These are phyloP conservation scores for Acrossocheilus fasciatus DNA, from an alignment of 2,797 vertebrate genomes.

Conservation along the genomic window DNA sequence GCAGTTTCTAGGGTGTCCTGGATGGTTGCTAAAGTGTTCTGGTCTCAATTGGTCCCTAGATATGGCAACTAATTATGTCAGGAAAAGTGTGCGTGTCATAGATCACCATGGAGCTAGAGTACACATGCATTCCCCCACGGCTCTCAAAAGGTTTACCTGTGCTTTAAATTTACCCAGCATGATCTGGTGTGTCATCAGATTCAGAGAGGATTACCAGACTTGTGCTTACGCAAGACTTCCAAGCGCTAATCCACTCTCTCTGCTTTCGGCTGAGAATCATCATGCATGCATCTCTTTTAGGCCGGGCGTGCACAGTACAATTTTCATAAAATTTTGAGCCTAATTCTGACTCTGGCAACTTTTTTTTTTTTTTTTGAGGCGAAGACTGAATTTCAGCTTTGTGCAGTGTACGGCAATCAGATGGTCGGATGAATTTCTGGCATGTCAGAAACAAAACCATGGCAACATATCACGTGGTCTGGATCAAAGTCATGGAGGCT, in stretches of 20 bases:
- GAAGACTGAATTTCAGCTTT: not conserved
- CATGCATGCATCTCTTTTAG: not conserved
- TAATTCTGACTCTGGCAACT: not conserved
- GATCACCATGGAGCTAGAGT: conserved; percentile 3
- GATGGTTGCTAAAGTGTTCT: not conserved
- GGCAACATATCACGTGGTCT: too few species aligned
- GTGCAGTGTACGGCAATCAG: not conserved
- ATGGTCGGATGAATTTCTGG: not conserved
- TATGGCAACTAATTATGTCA: not conserved
- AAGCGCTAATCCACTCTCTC: conserved; percentile 60
- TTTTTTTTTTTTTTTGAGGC: too few species aligned
- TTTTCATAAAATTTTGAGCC: not conserved
- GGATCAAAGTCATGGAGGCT: too few species aligned
- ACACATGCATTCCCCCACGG: conserved; percentile 10
- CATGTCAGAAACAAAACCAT: not conserved
- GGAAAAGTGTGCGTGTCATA: not conserved
- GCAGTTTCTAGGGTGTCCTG: not conserved
- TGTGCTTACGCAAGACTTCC: conserved; percentile 64
- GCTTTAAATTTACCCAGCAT: conserved; percentile 36
- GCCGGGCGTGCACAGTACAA: not conserved
- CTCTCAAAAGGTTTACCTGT: conserved; percentile 46
- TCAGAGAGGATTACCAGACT: conserved; percentile 71
- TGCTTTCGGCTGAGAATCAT: conserved; percentile 12
- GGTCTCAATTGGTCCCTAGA: not conserved
- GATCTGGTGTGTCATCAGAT: conserved; percentile 55